Conservation (phyloP, 2,113 vertebrate species). For the Pipra filicauda region DNA sequence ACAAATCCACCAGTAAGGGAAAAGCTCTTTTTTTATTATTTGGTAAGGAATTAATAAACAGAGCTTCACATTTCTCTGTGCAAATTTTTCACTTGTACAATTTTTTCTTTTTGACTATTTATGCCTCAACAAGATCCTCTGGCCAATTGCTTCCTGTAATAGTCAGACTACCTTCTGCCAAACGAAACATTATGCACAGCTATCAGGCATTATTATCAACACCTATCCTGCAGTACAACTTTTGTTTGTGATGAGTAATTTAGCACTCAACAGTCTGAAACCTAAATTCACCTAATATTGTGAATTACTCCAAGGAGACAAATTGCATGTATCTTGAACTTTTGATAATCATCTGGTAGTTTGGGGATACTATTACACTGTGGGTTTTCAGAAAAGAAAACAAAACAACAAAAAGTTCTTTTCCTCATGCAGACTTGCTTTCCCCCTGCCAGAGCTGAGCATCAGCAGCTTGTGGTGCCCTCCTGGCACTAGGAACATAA, state of each 20-base stretch:
- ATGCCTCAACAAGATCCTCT: constrained; percentile 28
- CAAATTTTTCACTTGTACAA: neutral
- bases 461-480: neutral
- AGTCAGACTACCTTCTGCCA: constrained; percentile 45
- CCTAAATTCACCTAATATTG: constrained; percentile 18
- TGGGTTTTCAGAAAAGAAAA: neutral
- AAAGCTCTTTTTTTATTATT: neutral
- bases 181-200: constrained; percentile 6
- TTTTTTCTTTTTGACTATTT: neutral
- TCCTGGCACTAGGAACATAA: neutral
- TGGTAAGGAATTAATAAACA: neutral
- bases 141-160: constrained; percentile 40
- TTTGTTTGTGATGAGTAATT: constrained; percentile 55
- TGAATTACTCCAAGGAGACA: constrained; percentile 37
- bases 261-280: constrained; percentile 46
- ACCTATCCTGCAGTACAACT: constrained; percentile 35
- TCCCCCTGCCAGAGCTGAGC: neutral
- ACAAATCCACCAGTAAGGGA: neutral
- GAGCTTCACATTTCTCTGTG: neutral
- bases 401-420: neutral
- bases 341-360: neutral
- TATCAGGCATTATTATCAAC: constrained; percentile 64
- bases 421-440: neutral
- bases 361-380: neutral
- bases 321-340: neutral